These are phyloP conservation scores for Ellobius talpinus DNA, from an alignment of 2,113 vertebrate genomes.

Conservation along the genomic window DNA sequence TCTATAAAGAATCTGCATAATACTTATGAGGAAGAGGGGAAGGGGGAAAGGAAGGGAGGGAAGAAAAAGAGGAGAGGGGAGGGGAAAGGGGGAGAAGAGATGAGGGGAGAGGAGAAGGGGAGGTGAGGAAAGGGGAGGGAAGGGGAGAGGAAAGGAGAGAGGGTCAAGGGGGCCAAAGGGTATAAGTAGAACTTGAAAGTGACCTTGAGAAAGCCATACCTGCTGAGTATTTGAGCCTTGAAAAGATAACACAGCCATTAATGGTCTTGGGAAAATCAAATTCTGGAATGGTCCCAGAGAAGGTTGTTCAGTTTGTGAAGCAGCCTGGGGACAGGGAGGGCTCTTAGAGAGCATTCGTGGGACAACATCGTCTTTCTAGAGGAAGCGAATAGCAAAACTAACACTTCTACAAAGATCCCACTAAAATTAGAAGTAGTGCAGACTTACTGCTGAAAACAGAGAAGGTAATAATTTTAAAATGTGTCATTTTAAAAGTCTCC, in stretches of 20 bases:
- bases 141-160: neutral
- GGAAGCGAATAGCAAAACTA: neutral
- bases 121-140: neutral
- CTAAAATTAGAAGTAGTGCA: neutral
- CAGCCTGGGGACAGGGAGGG: neutral
- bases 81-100: neutral
- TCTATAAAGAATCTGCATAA: conserved; percentile 1
- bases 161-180: neutral
- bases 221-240: neutral
- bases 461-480: neutral
- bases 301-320: neutral
- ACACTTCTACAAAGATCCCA: neutral
- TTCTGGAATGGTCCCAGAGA: neutral
- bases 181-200: neutral
- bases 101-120: neutral
- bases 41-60: accelerated
- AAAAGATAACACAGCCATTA: neutral
- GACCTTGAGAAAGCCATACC: neutral
- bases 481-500: neutral
- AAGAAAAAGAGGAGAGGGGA: neutral
- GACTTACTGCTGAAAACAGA: neutral
- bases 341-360: accelerated
- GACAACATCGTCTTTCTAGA: neutral
- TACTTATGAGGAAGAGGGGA: neutral
- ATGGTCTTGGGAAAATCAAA: neutral